These are phyloP conservation scores for Leptinotarsa undecemlineata DNA, from an alignment of 1,140 invertebrate genomes.

Conservation along the genomic window DNA sequence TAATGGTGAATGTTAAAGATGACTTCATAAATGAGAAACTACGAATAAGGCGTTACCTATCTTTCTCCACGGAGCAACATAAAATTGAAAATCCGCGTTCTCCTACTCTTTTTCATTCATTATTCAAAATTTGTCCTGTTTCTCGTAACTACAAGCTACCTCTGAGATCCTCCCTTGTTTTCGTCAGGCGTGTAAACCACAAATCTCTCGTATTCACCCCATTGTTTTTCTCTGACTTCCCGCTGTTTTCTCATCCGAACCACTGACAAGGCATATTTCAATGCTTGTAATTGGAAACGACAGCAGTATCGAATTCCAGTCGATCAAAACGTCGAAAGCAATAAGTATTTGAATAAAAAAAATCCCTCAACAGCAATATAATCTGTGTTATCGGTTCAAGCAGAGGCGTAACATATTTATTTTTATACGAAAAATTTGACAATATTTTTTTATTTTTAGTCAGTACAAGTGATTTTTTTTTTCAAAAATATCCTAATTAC, in stretches of 20 bases:
- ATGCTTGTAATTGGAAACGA: slow-evolving; percentile 38
- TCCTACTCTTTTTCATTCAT: not conserved
- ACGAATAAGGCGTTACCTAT: too few species aligned
- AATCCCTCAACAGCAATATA: slow-evolving; percentile 22
- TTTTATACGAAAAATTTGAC: too few species aligned
- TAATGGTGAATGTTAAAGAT: too few species aligned
- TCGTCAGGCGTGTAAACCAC: not conserved
- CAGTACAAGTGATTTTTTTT: too few species aligned
- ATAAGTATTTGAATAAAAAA: slow-evolving; percentile 44
- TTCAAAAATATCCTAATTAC: too few species aligned
- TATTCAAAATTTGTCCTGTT: not conserved
- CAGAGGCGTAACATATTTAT: not conserved
- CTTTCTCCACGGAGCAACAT: too few species aligned
- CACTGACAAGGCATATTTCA: slow-evolving; percentile 32
- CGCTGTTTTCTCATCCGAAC: slow-evolving; percentile 14
- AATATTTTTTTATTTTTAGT: too few species aligned
- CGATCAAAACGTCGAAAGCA: slow-evolving; percentile 43
- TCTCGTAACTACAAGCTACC: too few species aligned
- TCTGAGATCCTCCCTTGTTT: too few species aligned
- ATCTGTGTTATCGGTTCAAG: not conserved
- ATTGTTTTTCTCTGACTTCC: not conserved
- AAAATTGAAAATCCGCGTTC: not conserved
- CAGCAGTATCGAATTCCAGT: slow-evolving; percentile 40
- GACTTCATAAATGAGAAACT: too few species aligned
- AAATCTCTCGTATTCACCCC: not conserved